Base-by-base conservation (phyloP, 2,113 vertebrate genomes). In the Xiphorhynchus elegans region DNA sequence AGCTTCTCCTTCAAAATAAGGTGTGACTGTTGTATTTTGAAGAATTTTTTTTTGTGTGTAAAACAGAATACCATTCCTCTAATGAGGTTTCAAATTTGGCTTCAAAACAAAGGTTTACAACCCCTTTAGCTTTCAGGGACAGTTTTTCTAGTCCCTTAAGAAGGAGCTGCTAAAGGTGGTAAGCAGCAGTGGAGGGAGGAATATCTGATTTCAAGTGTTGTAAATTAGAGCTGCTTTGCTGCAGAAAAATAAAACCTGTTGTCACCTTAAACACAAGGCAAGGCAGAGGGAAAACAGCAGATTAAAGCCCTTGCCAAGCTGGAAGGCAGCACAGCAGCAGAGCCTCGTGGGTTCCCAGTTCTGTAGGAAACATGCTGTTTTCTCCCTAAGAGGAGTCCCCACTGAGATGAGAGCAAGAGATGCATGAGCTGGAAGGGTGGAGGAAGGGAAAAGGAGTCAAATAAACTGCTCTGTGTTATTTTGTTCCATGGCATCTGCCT, bases 91-190 rank as follows among this genome's bases (percentile, higher is more conserved):
- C 66, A 59, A 58, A 86, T 19, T 37, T 40, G n/a, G 28, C 50
- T 86, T 85, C 52, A 59, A 63, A 49, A 66, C 55, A 58, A 81
- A 77, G 75, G 82, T n/a, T 73, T 78, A 79, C 91, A 85, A 62
- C 39, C 23, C 24, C 35, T 77, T 88, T 28, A n/a, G 21, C 74
- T 60, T 35, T 64, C 66, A 64, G 56, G 37, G 37, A 21, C 21
- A 17, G 49, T 64, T 89, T 12, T 66, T 37, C 46, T 44, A 53
- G 35, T 55, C 18, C 70, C 46, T 86, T 37, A 31, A 37, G 44
- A 74, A 37, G 16, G 11, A 28, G 49, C 25, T 40, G 33, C 66
- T 69, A 11, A 2, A 49, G 39, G 70, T 68, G 23, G n/a, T 24
- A n/a, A 53, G 66, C 39, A 82, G 44, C 35, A 35, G 31, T 0